These are phyloP conservation scores for Brachionus sp. DNA, from an alignment of 1,140 invertebrate species.

Conservation along the genomic window DNA sequence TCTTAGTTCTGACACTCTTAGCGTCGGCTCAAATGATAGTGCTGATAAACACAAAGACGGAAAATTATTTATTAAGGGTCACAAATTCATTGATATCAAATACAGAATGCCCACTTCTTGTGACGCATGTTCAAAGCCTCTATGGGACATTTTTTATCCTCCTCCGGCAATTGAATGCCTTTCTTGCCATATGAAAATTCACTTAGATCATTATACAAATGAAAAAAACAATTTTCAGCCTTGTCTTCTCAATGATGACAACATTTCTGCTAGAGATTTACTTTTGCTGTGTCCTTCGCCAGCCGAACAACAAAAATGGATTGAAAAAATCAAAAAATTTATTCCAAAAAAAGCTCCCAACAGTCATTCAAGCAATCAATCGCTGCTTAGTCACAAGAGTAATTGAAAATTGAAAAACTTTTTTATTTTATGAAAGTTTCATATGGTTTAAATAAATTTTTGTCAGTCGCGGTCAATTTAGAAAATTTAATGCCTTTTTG, in stretches of 20 bases:
- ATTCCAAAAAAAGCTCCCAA: slow-evolving; percentile 60
- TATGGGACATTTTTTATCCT: slow-evolving; percentile 94
- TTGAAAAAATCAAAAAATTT: slow-evolving; percentile 79
- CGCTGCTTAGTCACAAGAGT: slow-evolving; percentile 15
- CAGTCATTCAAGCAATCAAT: slow-evolving; percentile 26
- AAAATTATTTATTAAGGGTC: slow-evolving; percentile 63
- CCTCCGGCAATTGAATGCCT: slow-evolving; percentile 92
- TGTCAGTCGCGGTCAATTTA: background rate
- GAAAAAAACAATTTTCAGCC: slow-evolving; percentile 45
- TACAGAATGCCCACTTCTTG: slow-evolving; percentile 97
- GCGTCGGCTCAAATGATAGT: slow-evolving; percentile 44
- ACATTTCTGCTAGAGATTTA: slow-evolving; percentile 83
- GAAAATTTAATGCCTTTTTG: background rate
- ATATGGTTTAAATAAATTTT: background rate
- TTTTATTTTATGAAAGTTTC: background rate
- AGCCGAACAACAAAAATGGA: slow-evolving; percentile 88
- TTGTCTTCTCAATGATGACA: slow-evolving; percentile 60
- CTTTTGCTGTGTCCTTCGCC: slow-evolving; percentile 75
- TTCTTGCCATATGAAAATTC: slow-evolving; percentile 89
- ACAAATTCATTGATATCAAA: slow-evolving; percentile 90
- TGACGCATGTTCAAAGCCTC: slow-evolving; percentile 89
- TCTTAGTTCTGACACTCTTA: slow-evolving; percentile 21
- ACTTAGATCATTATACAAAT: slow-evolving; percentile 78
- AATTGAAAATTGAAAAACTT: background rate
- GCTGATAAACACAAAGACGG: slow-evolving; percentile 42